A percentile compares a stretch with the other conserved stretches of the same genome.
Evolutionary conservation across 2,113 vertebrate species (phyloP).

Genomic region (Mionectes macconnelli): DNA sequence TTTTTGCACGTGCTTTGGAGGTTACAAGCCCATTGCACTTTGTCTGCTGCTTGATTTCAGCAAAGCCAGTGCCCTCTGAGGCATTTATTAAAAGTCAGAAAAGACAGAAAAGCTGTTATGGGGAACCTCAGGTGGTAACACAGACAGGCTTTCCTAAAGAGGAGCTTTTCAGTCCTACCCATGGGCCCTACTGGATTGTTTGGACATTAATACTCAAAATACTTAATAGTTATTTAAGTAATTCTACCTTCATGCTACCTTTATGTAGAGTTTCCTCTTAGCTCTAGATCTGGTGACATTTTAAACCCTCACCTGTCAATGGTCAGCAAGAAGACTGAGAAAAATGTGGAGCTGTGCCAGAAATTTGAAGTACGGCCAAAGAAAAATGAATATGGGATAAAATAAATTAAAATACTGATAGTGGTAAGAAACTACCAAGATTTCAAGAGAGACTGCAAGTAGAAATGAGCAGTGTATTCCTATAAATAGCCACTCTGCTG

Average conservation of each 20-base stretch:
- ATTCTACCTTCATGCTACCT: background rate
- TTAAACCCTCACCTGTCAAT: accelerated
- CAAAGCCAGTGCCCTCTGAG: conserved; percentile 30
- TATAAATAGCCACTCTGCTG: background rate
- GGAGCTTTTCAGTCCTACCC: background rate
- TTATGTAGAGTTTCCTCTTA: background rate
- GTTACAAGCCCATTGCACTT: conserved; percentile 35
- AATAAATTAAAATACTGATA: background rate
- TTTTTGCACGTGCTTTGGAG: conserved; percentile 43
- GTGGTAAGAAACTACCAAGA: background rate
- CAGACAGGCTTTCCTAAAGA: conserved; percentile 5
- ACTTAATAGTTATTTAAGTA: background rate
- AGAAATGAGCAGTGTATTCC: background rate
- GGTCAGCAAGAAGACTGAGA: background rate
- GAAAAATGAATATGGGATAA: accelerated
- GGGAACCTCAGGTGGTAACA: conserved; percentile 17
- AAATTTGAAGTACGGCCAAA: background rate
- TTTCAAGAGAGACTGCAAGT: background rate
- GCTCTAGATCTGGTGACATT: background rate
- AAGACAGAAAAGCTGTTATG: background rate
- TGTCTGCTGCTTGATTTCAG: conserved; percentile 58
- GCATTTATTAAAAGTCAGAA: conserved; percentile 65
- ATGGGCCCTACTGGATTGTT: background rate
- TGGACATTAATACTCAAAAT: background rate
- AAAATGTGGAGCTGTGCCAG: background rate